phyloP scores from a whole-genome alignment of 2,888 invertebrate genomes.

The Cabera pusaria region DNA sequence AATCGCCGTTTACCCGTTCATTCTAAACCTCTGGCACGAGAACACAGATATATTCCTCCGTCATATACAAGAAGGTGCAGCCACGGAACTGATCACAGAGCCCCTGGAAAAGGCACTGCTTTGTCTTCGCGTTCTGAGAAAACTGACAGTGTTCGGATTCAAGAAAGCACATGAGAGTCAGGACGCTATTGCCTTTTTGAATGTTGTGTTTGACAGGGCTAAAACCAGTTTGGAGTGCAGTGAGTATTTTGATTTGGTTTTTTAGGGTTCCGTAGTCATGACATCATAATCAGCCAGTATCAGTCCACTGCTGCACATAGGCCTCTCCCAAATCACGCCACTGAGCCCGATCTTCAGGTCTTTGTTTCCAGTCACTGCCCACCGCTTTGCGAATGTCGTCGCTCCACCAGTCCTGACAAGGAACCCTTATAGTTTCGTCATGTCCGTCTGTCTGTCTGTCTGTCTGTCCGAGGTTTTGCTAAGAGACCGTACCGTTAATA shows the following conservation, averaged over 20 bases:
- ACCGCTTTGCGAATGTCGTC: too few relatives aligned
- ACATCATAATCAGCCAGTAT: too few relatives aligned
- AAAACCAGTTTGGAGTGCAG: slow-evolving; percentile 92
- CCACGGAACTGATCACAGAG: slow-evolving; percentile 84
- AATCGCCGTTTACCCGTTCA: slow-evolving; percentile 87
- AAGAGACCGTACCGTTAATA: too few relatives aligned
- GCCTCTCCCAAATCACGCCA: too few relatives aligned
- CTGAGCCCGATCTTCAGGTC: too few relatives aligned
- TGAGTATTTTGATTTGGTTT: slow-evolving; percentile 82
- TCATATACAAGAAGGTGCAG: slow-evolving; percentile 84
- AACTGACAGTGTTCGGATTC: slow-evolving; percentile 92
- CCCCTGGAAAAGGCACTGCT: slow-evolving; percentile 91
- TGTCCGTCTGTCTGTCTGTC: too few relatives aligned
- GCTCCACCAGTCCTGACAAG: too few relatives aligned
- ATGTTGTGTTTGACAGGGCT: slow-evolving; percentile 90
- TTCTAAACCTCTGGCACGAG: slow-evolving; percentile 91
- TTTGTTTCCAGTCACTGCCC: too few relatives aligned
- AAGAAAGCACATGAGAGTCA: slow-evolving; percentile 89
- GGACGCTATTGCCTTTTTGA: slow-evolving; percentile 90
- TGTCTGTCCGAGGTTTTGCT: too few relatives aligned
- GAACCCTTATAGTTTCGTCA: too few relatives aligned
- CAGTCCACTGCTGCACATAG: too few relatives aligned
- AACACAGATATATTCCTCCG: slow-evolving; percentile 87
- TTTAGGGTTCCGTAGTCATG: too few relatives aligned
- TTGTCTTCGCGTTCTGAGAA: slow-evolving; percentile 91